These are phyloP conservation scores for Polymixis flavicincta DNA, from an alignment of 2,888 invertebrate species.

Conservation along the genomic window DNA sequence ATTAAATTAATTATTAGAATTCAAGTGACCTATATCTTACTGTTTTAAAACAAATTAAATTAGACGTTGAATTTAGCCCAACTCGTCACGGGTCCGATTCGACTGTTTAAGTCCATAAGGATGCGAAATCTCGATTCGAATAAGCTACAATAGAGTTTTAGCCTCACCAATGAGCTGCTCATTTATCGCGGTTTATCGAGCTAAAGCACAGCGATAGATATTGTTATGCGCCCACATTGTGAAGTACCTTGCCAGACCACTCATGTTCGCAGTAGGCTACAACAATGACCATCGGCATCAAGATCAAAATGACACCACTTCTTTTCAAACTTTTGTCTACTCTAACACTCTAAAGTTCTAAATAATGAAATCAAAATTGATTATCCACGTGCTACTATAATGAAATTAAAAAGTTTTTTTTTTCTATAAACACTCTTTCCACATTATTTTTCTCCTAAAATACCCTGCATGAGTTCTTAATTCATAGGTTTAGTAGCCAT, in stretches of 20 bases:
- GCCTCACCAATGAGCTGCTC: neutral
- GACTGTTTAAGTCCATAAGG: neutral
- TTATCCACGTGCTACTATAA: too few relatives aligned
- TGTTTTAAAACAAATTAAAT: neutral
- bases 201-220: neutral
- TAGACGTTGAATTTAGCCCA: neutral
- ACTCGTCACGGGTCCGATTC: neutral
- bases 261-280: neutral
- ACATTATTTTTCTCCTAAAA: too few relatives aligned
- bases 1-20: neutral
- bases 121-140: neutral
- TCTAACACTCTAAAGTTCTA: neutral
- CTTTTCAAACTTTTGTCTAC: neutral
- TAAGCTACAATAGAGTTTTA: neutral
- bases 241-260: neutral
- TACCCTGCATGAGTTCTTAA: neutral
- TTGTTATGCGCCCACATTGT: neutral
- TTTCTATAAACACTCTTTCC: too few relatives aligned
- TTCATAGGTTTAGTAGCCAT: neutral
- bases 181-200: neutral
- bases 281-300: neutral
- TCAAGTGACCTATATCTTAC: neutral
- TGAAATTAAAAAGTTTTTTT: too few relatives aligned
- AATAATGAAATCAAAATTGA: too few relatives aligned
- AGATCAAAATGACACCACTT: neutral